These are phyloP conservation scores for Geotrupes spiniger DNA, from an alignment of 2,888 invertebrate genomes.

Conservation along the genomic window DNA sequence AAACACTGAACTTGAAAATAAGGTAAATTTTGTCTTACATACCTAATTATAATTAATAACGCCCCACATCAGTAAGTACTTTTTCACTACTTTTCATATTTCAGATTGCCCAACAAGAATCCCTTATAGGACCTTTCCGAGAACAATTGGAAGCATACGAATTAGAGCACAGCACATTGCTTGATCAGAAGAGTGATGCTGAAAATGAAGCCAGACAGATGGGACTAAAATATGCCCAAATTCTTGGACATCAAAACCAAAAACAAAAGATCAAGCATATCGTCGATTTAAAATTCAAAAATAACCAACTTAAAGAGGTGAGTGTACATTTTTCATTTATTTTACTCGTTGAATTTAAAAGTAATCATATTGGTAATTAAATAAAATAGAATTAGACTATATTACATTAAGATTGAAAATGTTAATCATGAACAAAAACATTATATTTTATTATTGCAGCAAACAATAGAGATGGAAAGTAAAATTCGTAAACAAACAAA, in stretches of 20 bases:
- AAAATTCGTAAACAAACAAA: conserved; percentile 42
- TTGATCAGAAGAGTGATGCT: conserved; percentile 42
- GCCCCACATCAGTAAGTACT: no score
- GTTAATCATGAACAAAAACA: no score
- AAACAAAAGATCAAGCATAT: conserved; percentile 63
- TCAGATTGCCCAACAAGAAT: conserved; percentile 36
- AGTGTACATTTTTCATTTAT: background rate
- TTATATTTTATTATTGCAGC: no score
- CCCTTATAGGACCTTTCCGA: conserved; percentile 45
- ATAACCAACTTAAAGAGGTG: conserved; percentile 51
- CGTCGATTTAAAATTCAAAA: conserved; percentile 50
- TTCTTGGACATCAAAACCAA: conserved; percentile 64
- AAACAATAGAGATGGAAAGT: conserved; percentile 38
- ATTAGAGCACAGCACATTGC: conserved; percentile 48
- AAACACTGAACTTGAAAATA: conserved; percentile 35
- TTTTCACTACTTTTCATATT: background rate
- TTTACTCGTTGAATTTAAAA: no score
- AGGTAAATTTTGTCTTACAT: conserved; percentile 30
- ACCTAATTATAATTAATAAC: conserved; percentile 2
- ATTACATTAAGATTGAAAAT: no score
- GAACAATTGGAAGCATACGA: conserved; percentile 54
- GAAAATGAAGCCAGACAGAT: conserved; percentile 55
- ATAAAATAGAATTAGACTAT: no score
- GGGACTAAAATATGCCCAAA: conserved; percentile 56
- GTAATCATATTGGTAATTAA: no score